Percentiles rank a stretch among this genome's conserved stretches.
Conservation (phyloP, 2,888 invertebrate genomes). For the Tetramorium bicarinatum region DNA sequence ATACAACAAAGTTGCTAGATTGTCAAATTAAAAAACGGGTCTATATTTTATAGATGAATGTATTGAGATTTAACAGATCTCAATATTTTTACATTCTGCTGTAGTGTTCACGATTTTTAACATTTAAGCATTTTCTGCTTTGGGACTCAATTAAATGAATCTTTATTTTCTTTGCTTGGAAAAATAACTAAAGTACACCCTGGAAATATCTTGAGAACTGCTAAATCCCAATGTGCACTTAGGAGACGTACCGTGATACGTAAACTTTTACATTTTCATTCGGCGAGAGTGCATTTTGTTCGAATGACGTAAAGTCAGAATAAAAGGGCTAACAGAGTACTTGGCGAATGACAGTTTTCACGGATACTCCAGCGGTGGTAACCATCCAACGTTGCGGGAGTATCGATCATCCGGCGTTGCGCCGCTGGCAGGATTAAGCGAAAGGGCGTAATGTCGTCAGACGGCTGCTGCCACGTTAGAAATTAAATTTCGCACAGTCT, state of each 20-base stretch:
- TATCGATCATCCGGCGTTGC: slow-evolving; percentile 33
- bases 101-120: not conserved
- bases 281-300: not conserved
- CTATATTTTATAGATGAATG: too few species aligned
- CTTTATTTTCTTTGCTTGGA: not conserved
- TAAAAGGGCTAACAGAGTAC: not conserved
- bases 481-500: slow-evolving; percentile 39
- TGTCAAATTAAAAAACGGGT: too few species aligned
- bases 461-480: slow-evolving; percentile 3
- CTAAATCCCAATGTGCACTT: not conserved
- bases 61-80: not conserved
- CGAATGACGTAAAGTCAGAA: not conserved
- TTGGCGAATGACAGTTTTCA: not conserved
- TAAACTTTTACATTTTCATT: not conserved
- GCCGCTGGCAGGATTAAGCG: slow-evolving; percentile 36
- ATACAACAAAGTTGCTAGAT: too few species aligned
- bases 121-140: not conserved
- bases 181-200: not conserved
- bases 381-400: slow-evolving; percentile 11
- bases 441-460: slow-evolving; percentile 37
- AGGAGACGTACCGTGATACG: not conserved
- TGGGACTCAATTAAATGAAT: not conserved
- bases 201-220: not conserved
- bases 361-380: not conserved
- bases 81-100: not conserved